These are phyloP conservation scores for Okamejei kenojei DNA, from an alignment of 2,797 vertebrate species.

Conservation along the genomic window DNA sequence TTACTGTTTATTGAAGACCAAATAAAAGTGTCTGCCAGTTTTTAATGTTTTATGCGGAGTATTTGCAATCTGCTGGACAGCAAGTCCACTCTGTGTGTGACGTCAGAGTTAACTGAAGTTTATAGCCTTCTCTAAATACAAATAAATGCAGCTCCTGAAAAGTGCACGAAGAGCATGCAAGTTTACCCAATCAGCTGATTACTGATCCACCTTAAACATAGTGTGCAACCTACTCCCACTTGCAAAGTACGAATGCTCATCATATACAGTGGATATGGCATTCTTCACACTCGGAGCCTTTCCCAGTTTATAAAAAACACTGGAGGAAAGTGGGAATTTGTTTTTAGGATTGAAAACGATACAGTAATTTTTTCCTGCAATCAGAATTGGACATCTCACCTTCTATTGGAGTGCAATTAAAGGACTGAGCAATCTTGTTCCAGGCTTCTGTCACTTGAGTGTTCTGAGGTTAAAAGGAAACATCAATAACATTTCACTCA, in stretches of 20 bases:
- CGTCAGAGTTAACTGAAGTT: neutral
- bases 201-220: neutral
- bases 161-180: neutral
- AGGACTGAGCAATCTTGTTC: constrained; percentile 96
- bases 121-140: neutral
- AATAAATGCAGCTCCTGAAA: neutral
- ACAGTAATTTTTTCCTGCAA: neutral
- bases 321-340: neutral
- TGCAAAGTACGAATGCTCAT: neutral
- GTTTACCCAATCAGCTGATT: neutral
- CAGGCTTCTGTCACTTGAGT: constrained; percentile 92
- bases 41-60: neutral
- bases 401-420: constrained; percentile 91
- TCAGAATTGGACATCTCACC: constrained; percentile 55
- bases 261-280: neutral
- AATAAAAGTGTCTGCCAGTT: neutral
- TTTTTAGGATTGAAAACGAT: neutral
- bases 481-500: neutral
- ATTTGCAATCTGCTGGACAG: neutral
- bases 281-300: neutral
- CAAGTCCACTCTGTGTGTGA: neutral
- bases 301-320: neutral
- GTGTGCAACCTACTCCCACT: neutral
- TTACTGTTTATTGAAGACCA: neutral
- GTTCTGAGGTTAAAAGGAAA: constrained; percentile 61